A percentile compares a stretch with the other conserved stretches of the same genome.
These are phyloP conservation scores for Spodoptera picta DNA, from an alignment of 2,888 invertebrate species.

Conservation along the genomic window DNA sequence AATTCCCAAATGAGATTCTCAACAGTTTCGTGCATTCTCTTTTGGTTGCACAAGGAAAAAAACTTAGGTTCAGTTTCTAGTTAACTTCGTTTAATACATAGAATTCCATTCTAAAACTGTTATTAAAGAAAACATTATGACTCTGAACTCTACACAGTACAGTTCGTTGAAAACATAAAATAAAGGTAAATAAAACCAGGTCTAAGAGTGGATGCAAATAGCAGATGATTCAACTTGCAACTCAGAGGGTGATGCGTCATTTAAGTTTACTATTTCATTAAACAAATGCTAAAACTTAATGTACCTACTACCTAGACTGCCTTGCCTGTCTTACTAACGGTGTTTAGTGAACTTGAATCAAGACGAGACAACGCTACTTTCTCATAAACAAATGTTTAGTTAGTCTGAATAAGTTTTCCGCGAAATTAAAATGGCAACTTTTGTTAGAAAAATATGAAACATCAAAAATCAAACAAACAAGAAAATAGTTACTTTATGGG, in stretches of 20 bases:
- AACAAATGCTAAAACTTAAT: slow-evolving; percentile 7
- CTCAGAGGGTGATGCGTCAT: slow-evolving; percentile 22
- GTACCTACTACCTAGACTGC: neutral
- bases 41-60: no score
- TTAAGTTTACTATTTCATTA: slow-evolving; percentile 15
- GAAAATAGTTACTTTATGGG: no score
- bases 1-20: no score
- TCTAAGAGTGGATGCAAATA: slow-evolving; percentile 13
- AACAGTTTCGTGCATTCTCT: no score
- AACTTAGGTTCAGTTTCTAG: no score
- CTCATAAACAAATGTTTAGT: neutral
- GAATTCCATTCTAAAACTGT: no score
- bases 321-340: slow-evolving; percentile 9
- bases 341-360: slow-evolving; percentile 13
- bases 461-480: no score
- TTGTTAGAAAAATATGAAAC: no score
- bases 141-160: no score
- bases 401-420: neutral
- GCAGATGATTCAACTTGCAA: slow-evolving; percentile 21
- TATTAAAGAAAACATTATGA: no score
- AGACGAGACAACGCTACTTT: slow-evolving; percentile 1
- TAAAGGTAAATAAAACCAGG: neutral
- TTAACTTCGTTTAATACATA: no score
- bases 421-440: no score
- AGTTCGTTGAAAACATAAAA: neutral